Evolutionary conservation across 1,140 invertebrate species (phyloP), one percentile per base, ranked within the genome.

Genomic region (Camponotus vicinus): DNA sequence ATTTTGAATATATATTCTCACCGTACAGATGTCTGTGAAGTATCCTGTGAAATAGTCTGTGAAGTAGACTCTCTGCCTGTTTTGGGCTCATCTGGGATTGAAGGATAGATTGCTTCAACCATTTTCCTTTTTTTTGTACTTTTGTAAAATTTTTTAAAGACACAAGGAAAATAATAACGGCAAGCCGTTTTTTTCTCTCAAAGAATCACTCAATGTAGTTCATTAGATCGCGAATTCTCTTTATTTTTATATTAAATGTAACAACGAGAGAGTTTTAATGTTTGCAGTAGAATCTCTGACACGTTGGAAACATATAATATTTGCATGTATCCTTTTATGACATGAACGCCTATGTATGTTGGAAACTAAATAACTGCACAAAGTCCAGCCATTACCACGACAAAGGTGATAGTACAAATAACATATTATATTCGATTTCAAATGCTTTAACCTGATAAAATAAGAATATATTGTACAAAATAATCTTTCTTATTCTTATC

Each of bases 1-100:
- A 79, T 52, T 66, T 4, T n/a, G 3, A n/a, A 57, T 63, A 59
- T 15, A 45, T 9, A 45, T 37, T 73, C 79, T 83, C 73, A 83
- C 69, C 55, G 69, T 13, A 37, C 32, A 21, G 67, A 42, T 8
- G 27, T 27, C 18, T 71, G 52, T 37, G 49, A 45, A 59, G 37
- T 4, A 8, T 27, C 27, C 27, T 27, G 40, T 49, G 15, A 27
- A 27, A 27, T 27, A 27, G 27, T 27, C 1, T 27, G 27, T n/a
- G 45, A 61, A 13, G 27, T 27, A 27, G 27, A 27, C 27, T 27
- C 27, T 15, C 1, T 73, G 32, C 55, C 40, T 4, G 7, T 37
- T 21, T 63, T 73, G 18, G 77, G 9, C 8, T 34, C n/a, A n/a
- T 42, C 13, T 32, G 42, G 13, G n/a, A 37, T 18, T 40, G 49